Evolutionary conservation across 2,888 invertebrate genomes (phyloP).

Genomic region (Drosophila paranaensis): DNA sequence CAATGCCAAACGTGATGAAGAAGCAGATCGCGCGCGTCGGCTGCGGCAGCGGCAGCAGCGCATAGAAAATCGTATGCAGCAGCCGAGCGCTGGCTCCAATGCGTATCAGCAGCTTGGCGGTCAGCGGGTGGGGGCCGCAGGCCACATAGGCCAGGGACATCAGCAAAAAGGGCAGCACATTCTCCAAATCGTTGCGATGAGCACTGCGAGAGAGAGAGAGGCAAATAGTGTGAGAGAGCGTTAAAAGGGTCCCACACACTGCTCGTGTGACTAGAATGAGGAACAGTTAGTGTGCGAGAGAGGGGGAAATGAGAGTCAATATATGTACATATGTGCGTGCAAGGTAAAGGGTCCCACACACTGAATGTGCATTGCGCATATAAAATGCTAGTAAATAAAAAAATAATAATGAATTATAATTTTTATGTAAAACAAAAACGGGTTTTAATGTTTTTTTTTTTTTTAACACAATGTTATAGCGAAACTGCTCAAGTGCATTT

Average conservation of each 20-base stretch:
- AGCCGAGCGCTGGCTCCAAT: constrained; percentile 86
- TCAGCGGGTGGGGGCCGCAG: constrained; percentile 85
- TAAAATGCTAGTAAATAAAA: no score
- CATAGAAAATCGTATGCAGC: constrained; percentile 88
- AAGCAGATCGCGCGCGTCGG: constrained; percentile 86
- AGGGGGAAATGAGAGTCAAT: no score
- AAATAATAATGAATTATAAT: no score
- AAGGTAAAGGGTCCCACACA: no score
- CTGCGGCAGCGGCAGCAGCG: constrained; percentile 87
- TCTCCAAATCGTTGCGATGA: constrained; percentile 89
- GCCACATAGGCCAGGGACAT: constrained; percentile 86
- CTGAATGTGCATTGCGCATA: background rate
- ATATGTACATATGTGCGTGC: no score
- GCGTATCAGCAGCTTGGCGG: constrained; percentile 86
- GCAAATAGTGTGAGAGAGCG: background rate
- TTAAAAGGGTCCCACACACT: background rate
- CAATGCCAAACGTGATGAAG: constrained; percentile 84
- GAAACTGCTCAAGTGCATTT: constrained; percentile 1
- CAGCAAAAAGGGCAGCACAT: constrained; percentile 87
- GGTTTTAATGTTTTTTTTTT: no score
- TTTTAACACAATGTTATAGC: background rate
- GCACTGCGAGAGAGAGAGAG: constrained; percentile 84
- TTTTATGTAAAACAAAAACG: no score
- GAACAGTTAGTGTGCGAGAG: no score
- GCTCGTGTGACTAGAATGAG: no score